Evolutionary conservation across 1,140 invertebrate genomes (phyloP).

Genomic region (Aporrectodea caliginosa): DNA sequence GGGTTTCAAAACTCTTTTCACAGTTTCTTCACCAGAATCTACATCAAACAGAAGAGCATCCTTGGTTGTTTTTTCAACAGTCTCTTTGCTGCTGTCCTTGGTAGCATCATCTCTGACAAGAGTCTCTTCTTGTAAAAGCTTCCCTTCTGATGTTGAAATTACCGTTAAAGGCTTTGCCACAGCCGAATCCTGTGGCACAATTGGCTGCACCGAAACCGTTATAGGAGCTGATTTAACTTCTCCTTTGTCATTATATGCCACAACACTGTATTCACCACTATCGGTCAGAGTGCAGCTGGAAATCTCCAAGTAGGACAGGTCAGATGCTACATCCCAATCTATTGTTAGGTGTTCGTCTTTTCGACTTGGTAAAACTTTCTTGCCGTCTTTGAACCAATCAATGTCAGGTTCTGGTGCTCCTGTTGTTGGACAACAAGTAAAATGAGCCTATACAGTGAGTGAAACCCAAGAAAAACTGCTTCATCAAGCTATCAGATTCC

Average conservation of each 20-base stretch:
- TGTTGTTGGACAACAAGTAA: slow-evolving; percentile 67
- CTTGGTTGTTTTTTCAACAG: too few species aligned
- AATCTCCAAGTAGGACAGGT: neutral
- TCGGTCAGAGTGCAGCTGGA: neutral
- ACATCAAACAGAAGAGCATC: too few species aligned
- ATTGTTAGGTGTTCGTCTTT: neutral
- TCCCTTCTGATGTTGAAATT: neutral
- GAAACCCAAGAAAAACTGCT: too few species aligned
- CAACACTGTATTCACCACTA: neutral
- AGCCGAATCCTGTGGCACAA: neutral
- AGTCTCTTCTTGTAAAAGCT: too few species aligned
- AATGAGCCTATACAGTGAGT: too few species aligned
- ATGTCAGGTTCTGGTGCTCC: slow-evolving; percentile 85
- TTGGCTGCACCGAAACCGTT: neutral
- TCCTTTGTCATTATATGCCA: neutral
- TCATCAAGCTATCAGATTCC: too few species aligned
- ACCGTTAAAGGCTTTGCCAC: neutral
- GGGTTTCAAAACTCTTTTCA: neutral
- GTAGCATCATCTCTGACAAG: too few species aligned
- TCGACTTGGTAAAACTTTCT: neutral
- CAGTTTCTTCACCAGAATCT: too few species aligned
- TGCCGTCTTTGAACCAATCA: slow-evolving; percentile 64
- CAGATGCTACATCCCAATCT: neutral
- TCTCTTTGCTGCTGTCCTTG: too few species aligned
- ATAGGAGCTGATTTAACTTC: neutral